Percentiles rank a stretch among this genome's conserved stretches.
Conservation (phyloP, 2,888 invertebrate genomes). For the Sarcophaga carnaria region DNA sequence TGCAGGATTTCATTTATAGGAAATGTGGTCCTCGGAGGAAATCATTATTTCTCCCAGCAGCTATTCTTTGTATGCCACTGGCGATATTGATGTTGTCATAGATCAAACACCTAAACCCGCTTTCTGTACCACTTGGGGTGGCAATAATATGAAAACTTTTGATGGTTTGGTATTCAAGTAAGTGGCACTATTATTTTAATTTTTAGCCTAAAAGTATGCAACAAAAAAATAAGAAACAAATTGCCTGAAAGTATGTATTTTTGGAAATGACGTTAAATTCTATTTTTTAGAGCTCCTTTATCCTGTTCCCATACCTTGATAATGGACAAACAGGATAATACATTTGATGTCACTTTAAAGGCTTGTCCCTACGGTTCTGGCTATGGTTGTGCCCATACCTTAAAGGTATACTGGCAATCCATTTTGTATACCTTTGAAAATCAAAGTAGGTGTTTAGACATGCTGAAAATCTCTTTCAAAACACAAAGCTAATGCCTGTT, state of each 20-base stretch:
- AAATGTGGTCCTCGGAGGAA: slow-evolving; percentile 80
- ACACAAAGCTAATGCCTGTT: neutral
- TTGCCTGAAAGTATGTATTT: neutral
- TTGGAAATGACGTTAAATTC: neutral
- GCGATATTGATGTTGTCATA: slow-evolving; percentile 75
- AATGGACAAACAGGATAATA: slow-evolving; percentile 87
- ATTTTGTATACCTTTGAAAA: slow-evolving; percentile 85
- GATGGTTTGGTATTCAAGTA: slow-evolving; percentile 90
- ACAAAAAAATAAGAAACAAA: neutral
- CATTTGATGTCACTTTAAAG: slow-evolving; percentile 86
- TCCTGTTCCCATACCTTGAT: slow-evolving; percentile 89
- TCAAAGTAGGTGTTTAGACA: slow-evolving; percentile 79
- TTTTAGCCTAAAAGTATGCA: neutral
- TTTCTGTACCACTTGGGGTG: slow-evolving; percentile 91
- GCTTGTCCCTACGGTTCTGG: slow-evolving; percentile 84
- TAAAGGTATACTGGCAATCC: slow-evolving; percentile 85
- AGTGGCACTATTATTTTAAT: slow-evolving; percentile 51
- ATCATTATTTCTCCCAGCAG: slow-evolving; percentile 72
- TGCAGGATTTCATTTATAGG: slow-evolving; percentile 69
- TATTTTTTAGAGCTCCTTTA: slow-evolving; percentile 86
- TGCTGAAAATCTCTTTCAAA: neutral
- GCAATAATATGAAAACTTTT: slow-evolving; percentile 91
- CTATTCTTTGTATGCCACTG: slow-evolving; percentile 77
- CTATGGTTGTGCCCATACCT: slow-evolving; percentile 81
- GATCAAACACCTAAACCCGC: slow-evolving; percentile 84